Base-by-base conservation (phyloP, 2,113 vertebrate genomes). In the Corynorhinus townsendii region DNA sequence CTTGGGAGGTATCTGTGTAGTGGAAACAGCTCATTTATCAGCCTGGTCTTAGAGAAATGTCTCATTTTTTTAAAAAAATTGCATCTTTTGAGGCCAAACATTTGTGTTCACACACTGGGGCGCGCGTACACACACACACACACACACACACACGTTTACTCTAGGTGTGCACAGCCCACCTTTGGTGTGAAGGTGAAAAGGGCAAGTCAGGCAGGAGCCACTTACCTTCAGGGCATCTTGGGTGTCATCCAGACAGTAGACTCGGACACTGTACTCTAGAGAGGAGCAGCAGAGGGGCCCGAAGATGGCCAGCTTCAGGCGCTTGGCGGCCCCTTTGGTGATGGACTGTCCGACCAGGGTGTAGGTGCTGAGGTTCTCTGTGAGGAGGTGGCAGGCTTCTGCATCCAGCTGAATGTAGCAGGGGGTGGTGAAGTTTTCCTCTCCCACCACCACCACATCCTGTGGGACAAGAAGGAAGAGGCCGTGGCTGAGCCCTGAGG, bases 391-490 rank as follows among this genome's bases (percentile, higher is more conserved):
- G 97, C 99, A 99, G n/a, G 99, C 99, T 86, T 99, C 99, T 1
- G 97, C 96, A 35, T 99, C 99, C 98, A 99, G 97, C 97, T 99
- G 99, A 93, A 99, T 98, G 92, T 99, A 99, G 98, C 99, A 99
- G 0, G 99, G 99, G 1, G 99, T 99, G 28, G 99, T 99, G 97
- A 99, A 99, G 97, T 99, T 99, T 92, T 99, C 99, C 93, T 99
- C 99, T 83, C 99, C 99, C 0, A 99, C 99, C 24, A 99, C 98
- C 76, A 99, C 99, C 86, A 99, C 99, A 30, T 99, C 99, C 99
- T 99, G 97, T 0, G 49, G 86, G 40, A 86, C 17, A 93, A 93
- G 96, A 52, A 26, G 35, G n/a, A 82, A 75, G 28, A 2, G 30
- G 30, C 0, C 0, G 0, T 1, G 69, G 5, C 3, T 92, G 68